Conservation (phyloP, 2,888 invertebrate species). For the Galeruca laticollis region DNA sequence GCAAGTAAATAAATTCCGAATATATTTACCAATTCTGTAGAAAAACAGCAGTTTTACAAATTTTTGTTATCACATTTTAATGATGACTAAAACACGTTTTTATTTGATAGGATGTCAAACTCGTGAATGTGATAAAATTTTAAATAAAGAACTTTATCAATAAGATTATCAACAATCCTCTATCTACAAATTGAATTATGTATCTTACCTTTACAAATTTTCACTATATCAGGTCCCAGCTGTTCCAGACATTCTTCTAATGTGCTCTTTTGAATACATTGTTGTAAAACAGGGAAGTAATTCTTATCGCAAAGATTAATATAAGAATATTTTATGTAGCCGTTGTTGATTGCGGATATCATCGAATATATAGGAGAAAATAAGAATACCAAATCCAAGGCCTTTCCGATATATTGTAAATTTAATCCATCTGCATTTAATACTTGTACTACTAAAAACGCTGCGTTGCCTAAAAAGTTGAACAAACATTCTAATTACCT, state of each 20-base stretch:
- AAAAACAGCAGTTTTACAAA: too few species aligned
- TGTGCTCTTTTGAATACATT: conserved; percentile 22
- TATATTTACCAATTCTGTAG: too few species aligned
- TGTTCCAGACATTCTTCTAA: conserved; percentile 42
- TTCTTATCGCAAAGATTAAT: conserved; percentile 49
- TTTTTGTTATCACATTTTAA: too few species aligned
- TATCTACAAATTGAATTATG: neutral
- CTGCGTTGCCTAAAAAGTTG: conserved; percentile 74
- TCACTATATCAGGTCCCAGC: neutral
- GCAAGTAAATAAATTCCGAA: too few species aligned
- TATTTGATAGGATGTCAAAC: too few species aligned
- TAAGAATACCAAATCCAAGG: conserved; percentile 77
- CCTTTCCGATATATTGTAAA: conserved; percentile 70
- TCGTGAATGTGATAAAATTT: too few species aligned
- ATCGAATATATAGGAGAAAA: conserved; percentile 79
- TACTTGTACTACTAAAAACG: conserved; percentile 78
- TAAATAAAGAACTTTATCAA: too few species aligned
- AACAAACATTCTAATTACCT: neutral
- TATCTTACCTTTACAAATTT: conserved; percentile 18
- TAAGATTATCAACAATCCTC: too few species aligned
- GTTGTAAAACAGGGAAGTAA: conserved; percentile 25
- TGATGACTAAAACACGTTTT: too few species aligned
- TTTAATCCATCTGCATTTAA: conserved; percentile 73
- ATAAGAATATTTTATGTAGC: conserved; percentile 55
- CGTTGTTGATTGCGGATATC: conserved; percentile 66